Evolutionary conservation across 2,113 vertebrate genomes (phyloP), one percentile per base, ranked within the genome.

Genomic region (Murina feae): DNA sequence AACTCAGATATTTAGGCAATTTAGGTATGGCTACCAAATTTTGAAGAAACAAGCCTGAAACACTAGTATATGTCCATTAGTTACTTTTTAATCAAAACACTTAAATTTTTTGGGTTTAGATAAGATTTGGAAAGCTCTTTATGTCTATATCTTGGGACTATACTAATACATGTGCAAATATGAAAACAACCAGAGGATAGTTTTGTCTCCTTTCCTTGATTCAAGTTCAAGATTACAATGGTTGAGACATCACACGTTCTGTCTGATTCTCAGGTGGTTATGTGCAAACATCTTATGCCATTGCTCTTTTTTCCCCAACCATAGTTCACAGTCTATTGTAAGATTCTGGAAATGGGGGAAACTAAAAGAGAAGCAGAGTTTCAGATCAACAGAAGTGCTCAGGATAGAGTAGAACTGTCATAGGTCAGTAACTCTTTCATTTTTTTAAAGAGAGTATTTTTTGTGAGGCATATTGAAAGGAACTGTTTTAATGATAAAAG

Each of bases 391-490:
- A 81, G 28, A 69, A 68, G 21, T 68, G 5, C 1, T 55, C 9
- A 81, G 75, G 21, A 28, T 17, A 44, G 35, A 81, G 84, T 55
- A 71, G 28, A 51, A 18, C 21, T 90, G n/a, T 42, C 23, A n/a
- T 23, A 71, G 3, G 16, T 72, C 42, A 85, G 86, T 88, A 85
- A 85, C 89, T 30, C n/a, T 95, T 87, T 96, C 20, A 79, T 49
- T 47, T 75, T 47, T n/a, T 51, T n/a, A 76, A 12, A 37, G 35
- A 58, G 42, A 94, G 4, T 53, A 28, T 28, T 3, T 69, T 42
- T 5, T 2, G 3, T 84, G 44, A 10, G 37, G 18, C 9, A 66
- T 55, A 53, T 65, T 60, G 32, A 93, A 76, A 69, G 14, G 81
- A 79, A 80, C 81, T 23, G 10, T 32, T 80, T 89, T 71, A 72